phyloP scores from a whole-genome alignment of 2,888 invertebrate species.

The Diaperis boleti region DNA sequence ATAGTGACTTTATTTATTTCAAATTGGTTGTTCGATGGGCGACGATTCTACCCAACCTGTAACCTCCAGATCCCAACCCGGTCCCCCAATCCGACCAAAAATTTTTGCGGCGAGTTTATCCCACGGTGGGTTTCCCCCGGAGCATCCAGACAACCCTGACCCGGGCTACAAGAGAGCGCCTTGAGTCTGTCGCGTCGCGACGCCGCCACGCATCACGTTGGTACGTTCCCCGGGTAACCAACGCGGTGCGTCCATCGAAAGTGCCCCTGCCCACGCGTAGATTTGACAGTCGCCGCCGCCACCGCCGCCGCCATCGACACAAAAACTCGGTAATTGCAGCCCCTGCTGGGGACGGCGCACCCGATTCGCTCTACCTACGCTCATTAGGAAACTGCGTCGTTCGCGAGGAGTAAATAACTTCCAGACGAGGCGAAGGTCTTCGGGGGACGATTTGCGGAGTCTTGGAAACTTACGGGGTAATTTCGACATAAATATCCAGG shows the following conservation, averaged over 20 bases:
- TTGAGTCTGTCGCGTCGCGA: conserved; percentile 46
- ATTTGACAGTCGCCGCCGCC: conserved; percentile 38
- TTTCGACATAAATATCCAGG: background rate
- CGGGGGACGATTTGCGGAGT: background rate
- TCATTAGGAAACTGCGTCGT: conserved; percentile 32
- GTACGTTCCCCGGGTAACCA: conserved; percentile 43
- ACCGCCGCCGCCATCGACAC: conserved; percentile 7
- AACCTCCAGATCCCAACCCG: too few species aligned
- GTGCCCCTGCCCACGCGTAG: conserved; percentile 35
- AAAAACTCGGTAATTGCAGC: conserved; percentile 36
- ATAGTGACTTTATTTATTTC: too few species aligned
- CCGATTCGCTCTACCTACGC: conserved; percentile 27
- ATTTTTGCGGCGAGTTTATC: background rate
- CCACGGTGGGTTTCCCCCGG: conserved; percentile 20
- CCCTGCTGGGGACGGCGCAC: conserved; percentile 23
- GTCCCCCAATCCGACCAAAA: too few species aligned
- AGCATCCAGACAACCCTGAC: conserved; percentile 56
- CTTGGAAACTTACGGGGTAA: background rate
- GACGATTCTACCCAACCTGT: too few species aligned
- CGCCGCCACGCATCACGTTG: conserved; percentile 37
- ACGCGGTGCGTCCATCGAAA: conserved; percentile 43
- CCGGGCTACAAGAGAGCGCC: conserved; percentile 51
- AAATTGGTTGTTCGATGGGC: too few species aligned
- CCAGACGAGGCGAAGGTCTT: background rate
- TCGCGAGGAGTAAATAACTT: conserved; percentile 15